Percentiles rank a stretch among this genome's conserved stretches.
Evolutionary conservation across 2,888 invertebrate genomes (phyloP).

Genomic region (Eristalis pertinax): DNA sequence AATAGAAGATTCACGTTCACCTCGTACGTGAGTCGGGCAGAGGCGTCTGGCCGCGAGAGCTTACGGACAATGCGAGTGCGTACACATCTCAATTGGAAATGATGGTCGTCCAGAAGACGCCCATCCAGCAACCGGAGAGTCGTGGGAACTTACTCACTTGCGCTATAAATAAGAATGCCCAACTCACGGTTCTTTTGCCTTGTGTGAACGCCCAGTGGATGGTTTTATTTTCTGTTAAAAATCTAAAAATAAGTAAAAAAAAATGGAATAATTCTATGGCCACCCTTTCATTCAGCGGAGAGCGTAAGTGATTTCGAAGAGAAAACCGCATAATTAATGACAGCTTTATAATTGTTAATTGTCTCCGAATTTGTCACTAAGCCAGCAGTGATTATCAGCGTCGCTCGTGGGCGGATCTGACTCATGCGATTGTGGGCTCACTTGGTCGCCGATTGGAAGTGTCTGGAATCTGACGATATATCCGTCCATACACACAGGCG

Average conservation of each 20-base stretch:
- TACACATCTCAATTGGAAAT: neutral
- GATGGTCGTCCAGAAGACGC: neutral
- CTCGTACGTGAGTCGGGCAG: neutral
- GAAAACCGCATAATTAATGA: neutral
- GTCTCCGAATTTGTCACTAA: constrained; percentile 29
- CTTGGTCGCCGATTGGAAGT: constrained; percentile 23
- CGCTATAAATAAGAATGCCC: constrained; percentile 12
- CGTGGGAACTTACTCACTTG: constrained; percentile 28
- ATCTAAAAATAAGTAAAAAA: neutral
- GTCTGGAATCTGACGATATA: constrained; percentile 27
- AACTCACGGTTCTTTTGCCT: neutral
- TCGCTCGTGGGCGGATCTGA: constrained; percentile 36
- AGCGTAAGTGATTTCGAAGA: neutral
- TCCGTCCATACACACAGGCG: neutral
- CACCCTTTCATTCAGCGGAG: constrained; percentile 20
- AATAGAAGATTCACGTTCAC: neutral
- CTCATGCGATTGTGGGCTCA: neutral
- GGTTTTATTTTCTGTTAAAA: neutral
- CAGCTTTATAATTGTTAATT: constrained; percentile 23
- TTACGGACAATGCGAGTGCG: neutral
- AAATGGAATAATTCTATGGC: neutral
- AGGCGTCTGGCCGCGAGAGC: too few relatives aligned
- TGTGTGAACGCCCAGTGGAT: neutral
- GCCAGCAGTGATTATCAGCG: constrained; percentile 16
- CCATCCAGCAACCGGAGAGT: constrained; percentile 18